Percentiles rank a stretch among this genome's conserved stretches.
Evolutionary conservation across 1,140 invertebrate genomes (phyloP).

Genomic region (Drosophila leontia): DNA sequence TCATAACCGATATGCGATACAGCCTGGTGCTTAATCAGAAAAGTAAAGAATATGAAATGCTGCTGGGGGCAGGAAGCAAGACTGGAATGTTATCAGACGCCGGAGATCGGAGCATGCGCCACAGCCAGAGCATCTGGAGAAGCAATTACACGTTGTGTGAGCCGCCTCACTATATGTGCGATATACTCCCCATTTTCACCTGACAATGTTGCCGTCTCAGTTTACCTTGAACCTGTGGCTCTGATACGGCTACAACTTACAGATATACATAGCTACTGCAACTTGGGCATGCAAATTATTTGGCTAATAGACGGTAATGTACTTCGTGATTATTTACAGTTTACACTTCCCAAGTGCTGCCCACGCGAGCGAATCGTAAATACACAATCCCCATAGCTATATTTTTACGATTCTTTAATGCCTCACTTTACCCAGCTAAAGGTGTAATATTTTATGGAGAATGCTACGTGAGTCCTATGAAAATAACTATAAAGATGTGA

Average conservation of each 20-base stretch:
- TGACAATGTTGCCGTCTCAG: constrained; percentile 50
- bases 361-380: constrained; percentile 70
- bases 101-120: constrained; percentile 58
- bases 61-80: constrained; percentile 17
- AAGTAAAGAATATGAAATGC: constrained; percentile 67
- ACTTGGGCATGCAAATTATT: constrained; percentile 61
- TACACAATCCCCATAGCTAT: constrained; percentile 19
- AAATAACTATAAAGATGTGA: constrained; percentile 28
- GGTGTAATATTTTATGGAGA: constrained; percentile 49
- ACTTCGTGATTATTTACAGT: constrained; percentile 63
- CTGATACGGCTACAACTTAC: background rate
- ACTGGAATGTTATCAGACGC: constrained; percentile 71
- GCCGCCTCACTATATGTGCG: constrained; percentile 25
- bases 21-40: constrained; percentile 69
- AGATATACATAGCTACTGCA: constrained; percentile 8
- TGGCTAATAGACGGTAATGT: constrained; percentile 69
- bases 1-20: constrained; percentile 58
- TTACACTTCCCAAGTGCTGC: constrained; percentile 54
- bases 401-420: constrained; percentile 67
- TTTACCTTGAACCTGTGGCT: constrained; percentile 67
- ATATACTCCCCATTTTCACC: constrained; percentile 17
- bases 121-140: constrained; percentile 42
- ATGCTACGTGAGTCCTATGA: constrained; percentile 40
- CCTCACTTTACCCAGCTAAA: constrained; percentile 25
- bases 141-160: constrained; percentile 66